A percentile compares a stretch with the other conserved stretches of the same genome.
phyloP scores from a whole-genome alignment of 2,113 vertebrate genomes.

The Lampris incognitus region DNA sequence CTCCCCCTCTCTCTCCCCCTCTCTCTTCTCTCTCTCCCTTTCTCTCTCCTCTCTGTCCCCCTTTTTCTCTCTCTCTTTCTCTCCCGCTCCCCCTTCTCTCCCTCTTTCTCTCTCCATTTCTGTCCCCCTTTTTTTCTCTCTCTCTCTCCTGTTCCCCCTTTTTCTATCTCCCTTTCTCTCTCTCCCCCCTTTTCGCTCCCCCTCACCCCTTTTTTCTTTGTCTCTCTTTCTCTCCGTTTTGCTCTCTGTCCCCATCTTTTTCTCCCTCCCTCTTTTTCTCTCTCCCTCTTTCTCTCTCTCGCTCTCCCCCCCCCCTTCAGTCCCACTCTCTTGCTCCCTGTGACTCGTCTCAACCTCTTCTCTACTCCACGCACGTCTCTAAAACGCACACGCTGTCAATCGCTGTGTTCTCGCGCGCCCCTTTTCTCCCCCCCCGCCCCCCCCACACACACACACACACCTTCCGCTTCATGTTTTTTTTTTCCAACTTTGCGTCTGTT shows the following conservation, averaged over 20 bases:
- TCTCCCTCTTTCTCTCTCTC: slow-evolving; percentile 13
- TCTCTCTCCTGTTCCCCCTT: neutral
- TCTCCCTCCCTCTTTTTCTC: slow-evolving; percentile 10
- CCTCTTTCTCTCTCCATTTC: too few species aligned
- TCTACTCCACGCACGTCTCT: neutral
- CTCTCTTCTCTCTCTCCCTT: slow-evolving; percentile 13
- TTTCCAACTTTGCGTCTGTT: too few species aligned
- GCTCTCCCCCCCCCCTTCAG: too few species aligned
- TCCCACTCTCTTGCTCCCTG: neutral
- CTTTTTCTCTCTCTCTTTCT: too few species aligned
- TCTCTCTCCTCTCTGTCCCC: neutral
- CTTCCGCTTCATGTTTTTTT: too few species aligned
- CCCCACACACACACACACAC: too few species aligned
- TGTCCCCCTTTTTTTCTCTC: too few species aligned
- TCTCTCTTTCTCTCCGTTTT: neutral
- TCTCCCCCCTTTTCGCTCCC: neutral
- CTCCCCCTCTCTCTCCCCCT: neutral
- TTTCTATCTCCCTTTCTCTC: slow-evolving; percentile 9
- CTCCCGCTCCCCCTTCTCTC: too few species aligned
- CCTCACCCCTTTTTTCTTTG: neutral
- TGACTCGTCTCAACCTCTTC: neutral
- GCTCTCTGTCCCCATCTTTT: slow-evolving; percentile 2
- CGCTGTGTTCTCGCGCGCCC: too few species aligned
- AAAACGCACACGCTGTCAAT: too few species aligned
- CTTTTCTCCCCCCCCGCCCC: too few species aligned